phyloP scores from a whole-genome alignment of 2,888 invertebrate genomes.

The Caenorhabditis sinica region DNA sequence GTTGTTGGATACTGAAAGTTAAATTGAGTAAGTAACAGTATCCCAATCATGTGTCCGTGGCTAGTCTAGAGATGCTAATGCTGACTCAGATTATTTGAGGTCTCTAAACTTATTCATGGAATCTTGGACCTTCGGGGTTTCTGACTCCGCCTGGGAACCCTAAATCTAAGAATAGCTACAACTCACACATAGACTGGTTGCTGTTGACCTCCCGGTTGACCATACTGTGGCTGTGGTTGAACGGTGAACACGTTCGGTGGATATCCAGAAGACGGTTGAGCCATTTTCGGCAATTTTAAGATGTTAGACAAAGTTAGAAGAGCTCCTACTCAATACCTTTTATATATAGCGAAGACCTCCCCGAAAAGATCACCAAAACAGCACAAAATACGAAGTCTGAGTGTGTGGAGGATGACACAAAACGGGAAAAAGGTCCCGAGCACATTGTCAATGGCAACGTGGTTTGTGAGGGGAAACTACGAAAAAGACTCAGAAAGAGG shows the following conservation, averaged over 20 bases:
- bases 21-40: too few species aligned
- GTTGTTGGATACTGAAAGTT: constrained; percentile 42
- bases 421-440: constrained; percentile 5
- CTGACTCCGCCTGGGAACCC: too few species aligned
- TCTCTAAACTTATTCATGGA: too few species aligned
- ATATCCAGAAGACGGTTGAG: constrained; percentile 13
- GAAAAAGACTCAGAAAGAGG: background rate
- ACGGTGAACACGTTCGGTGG: constrained; percentile 39
- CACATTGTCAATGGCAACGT: constrained; percentile 50
- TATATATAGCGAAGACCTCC: constrained; percentile 19
- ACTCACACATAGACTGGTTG: constrained; percentile 49
- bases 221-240: constrained; percentile 36
- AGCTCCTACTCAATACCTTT: background rate
- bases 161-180: too few species aligned
- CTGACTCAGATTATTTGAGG: too few species aligned
- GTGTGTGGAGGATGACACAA: background rate
- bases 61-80: too few species aligned
- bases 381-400: constrained; percentile 26
- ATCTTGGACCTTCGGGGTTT: too few species aligned
- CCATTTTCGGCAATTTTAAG: background rate
- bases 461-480: constrained; percentile 26
- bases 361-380: constrained; percentile 5
- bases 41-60: too few species aligned
- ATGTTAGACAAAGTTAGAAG: background rate
- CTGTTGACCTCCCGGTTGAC: constrained; percentile 27